Base-by-base conservation (phyloP, 1,140 invertebrate genomes). In the Lamellibrachia luymesi region DNA sequence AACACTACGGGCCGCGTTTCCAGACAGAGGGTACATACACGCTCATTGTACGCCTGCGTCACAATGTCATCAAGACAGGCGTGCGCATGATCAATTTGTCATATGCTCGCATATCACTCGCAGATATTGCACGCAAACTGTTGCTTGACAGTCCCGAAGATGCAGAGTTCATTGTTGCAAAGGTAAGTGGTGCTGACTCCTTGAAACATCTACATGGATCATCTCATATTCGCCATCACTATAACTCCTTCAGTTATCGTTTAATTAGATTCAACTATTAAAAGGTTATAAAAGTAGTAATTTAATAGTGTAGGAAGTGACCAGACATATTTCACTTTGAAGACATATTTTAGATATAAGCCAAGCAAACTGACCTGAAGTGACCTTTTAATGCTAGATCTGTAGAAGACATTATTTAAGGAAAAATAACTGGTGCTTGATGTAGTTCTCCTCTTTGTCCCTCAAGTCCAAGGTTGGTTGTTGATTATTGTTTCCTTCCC, bases 21-120 rank as follows among this genome's bases (percentile, higher is more conserved):
- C 95, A 97, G 94, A 94, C 97, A 93, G 99, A 99, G 96, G 98
- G 99, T 95, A 99, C 99, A 0, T 99, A 98, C 95, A 99, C 98
- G 91, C 96, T 99, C 52, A 99, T 99, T 95, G 97, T 99, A 90
- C 94, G 96, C 10, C 96, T 99, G 38, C 97, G 99, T 93, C 99
- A 99, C 96, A 99, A 99, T 97, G 99, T 99, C 2, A 99, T 99
- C 95, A 99, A 99, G 96, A 99, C 99, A 7, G 99, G 99, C 0
- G 98, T 99, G 91, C 97, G 99, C 90, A 98, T 98, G 93, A 99
- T 99, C 96, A 99, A 98, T 22, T 96, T 99, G 1, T 99, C 99
- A 0, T 99, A 99, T 96, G 99, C 99, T 0, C 97, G 98, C 92
- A 99, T 99, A 94, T 99, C 98, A 13, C 98, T 99, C 0, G 97